A percentile compares a stretch with the other conserved stretches of the same genome.
phyloP scores from a whole-genome alignment of 2,797 vertebrate species.

The Sciurus carolinensis region DNA sequence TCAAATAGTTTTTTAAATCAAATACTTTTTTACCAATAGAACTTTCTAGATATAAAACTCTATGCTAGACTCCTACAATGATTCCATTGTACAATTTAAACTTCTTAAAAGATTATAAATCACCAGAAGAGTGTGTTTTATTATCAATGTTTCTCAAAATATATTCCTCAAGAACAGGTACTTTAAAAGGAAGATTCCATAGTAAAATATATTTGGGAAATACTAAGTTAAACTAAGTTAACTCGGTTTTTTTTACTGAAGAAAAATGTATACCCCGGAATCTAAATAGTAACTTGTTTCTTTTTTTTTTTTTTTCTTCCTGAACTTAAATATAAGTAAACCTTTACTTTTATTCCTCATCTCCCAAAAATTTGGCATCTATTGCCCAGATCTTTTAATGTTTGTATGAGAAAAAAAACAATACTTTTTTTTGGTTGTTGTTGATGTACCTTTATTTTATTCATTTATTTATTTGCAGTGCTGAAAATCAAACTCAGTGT shows the following conservation, averaged over 20 bases:
- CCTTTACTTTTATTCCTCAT: slow-evolving; percentile 13
- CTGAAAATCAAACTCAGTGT: too few species aligned
- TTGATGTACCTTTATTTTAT: too few species aligned
- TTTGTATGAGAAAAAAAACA: slow-evolving; percentile 12
- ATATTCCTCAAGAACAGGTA: slow-evolving; percentile 3
- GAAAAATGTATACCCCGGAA: slow-evolving; percentile 35
- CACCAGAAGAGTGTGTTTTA: slow-evolving; percentile 11
- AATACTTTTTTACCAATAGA: slow-evolving; percentile 49
- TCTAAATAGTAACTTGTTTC: slow-evolving; percentile 45
- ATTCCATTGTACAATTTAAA: neutral
- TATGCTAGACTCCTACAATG: neutral
- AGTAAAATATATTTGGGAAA: slow-evolving; percentile 23
- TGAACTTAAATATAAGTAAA: slow-evolving; percentile 53
- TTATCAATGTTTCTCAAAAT: slow-evolving; percentile 6
- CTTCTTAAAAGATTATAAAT: slow-evolving; percentile 14
- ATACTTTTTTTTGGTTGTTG: neutral
- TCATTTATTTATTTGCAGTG: too few species aligned
- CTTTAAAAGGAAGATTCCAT: neutral
- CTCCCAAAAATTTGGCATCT: neutral
- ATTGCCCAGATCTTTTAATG: slow-evolving; percentile 27
- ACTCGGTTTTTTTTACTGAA: slow-evolving; percentile 48
- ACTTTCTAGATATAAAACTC: slow-evolving; percentile 44
- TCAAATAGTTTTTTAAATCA: slow-evolving; percentile 39
- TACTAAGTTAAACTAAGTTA: neutral
- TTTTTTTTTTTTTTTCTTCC: slow-evolving; percentile 3